These are phyloP conservation scores for Rhinoraja longicauda DNA, from an alignment of 2,797 vertebrate species.

Conservation along the genomic window DNA sequence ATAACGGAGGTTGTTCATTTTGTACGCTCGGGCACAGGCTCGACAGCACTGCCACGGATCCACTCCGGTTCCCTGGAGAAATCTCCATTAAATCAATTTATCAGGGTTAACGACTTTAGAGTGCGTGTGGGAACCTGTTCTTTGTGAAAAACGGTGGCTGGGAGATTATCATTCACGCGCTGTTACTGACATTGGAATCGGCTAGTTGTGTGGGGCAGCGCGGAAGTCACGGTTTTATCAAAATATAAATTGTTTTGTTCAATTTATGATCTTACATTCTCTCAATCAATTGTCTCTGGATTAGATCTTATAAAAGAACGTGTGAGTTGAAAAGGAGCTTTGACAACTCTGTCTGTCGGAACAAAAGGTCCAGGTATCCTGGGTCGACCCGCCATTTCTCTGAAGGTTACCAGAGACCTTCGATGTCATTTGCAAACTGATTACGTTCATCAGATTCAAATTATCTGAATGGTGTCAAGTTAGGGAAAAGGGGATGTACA, in stretches of 20 bases:
- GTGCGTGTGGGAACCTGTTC: slow-evolving; percentile 8
- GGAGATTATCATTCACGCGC: slow-evolving; percentile 51
- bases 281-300: slow-evolving; percentile 12
- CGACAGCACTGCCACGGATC: not conserved
- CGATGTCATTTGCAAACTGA: not conserved
- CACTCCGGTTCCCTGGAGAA: slow-evolving; percentile 13
- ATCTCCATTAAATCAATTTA: slow-evolving; percentile 32
- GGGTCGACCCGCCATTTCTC: not conserved
- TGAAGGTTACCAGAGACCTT: not conserved
- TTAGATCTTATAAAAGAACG: not conserved
- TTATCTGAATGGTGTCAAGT: too few species aligned
- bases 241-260: slow-evolving; percentile 54
- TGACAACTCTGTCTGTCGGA: not conserved
- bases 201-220: slow-evolving; percentile 51
- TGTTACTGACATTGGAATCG: slow-evolving; percentile 49
- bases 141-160: slow-evolving; percentile 4
- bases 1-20: slow-evolving; percentile 8
- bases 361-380: not conserved
- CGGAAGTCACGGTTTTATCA: slow-evolving; percentile 49
- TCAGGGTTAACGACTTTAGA: slow-evolving; percentile 31
- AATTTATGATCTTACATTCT: slow-evolving; percentile 45
- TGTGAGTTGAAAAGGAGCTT: not conserved
- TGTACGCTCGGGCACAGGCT: slow-evolving; percentile 16
- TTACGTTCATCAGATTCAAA: not conserved
- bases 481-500: too few species aligned